Evolutionary conservation across 2,888 invertebrate genomes (phyloP).

Genomic region (Harpalus rubripes): DNA sequence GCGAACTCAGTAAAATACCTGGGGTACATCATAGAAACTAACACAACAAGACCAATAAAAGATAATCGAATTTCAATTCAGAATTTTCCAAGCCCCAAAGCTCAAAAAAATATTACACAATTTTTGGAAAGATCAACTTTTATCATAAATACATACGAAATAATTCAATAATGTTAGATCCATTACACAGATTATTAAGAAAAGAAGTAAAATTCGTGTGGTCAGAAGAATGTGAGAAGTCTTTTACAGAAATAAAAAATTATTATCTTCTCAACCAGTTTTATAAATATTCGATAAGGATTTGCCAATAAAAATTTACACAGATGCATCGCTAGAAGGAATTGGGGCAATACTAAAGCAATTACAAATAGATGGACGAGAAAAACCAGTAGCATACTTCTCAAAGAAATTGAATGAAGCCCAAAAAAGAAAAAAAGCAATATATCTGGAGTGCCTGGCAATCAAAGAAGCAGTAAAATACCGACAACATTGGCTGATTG

Average conservation of each 20-base stretch:
- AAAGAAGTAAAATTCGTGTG: slow-evolving; percentile 68
- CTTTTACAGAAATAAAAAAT: slow-evolving; percentile 67
- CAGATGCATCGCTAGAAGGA: slow-evolving; percentile 69
- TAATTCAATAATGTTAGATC: slow-evolving; percentile 54
- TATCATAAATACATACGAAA: too few relatives aligned
- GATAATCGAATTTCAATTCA: slow-evolving; percentile 66
- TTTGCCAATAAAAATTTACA: slow-evolving; percentile 68
- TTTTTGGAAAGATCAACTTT: slow-evolving; percentile 60
- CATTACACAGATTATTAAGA: slow-evolving; percentile 68
- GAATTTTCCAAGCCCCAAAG: slow-evolving; percentile 66
- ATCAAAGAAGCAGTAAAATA: too few relatives aligned
- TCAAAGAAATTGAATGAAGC: slow-evolving; percentile 70
- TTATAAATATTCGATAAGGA: slow-evolving; percentile 62
- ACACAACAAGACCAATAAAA: slow-evolving; percentile 63
- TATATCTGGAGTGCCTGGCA: too few relatives aligned
- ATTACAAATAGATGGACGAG: too few relatives aligned
- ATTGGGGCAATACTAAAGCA: slow-evolving; percentile 67
- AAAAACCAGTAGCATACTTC: slow-evolving; percentile 31
- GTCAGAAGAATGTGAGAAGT: slow-evolving; percentile 67
- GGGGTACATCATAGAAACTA: slow-evolving; percentile 62
- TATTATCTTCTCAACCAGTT: too few relatives aligned
- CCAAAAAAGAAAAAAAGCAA: slow-evolving; percentile 69
- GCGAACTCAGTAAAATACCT: slow-evolving; percentile 34
- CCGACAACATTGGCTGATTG: too few relatives aligned
- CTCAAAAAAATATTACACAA: slow-evolving; percentile 68